These are phyloP conservation scores for Echinops telfairi DNA, from an alignment of 2,113 vertebrate species.

Conservation along the genomic window DNA sequence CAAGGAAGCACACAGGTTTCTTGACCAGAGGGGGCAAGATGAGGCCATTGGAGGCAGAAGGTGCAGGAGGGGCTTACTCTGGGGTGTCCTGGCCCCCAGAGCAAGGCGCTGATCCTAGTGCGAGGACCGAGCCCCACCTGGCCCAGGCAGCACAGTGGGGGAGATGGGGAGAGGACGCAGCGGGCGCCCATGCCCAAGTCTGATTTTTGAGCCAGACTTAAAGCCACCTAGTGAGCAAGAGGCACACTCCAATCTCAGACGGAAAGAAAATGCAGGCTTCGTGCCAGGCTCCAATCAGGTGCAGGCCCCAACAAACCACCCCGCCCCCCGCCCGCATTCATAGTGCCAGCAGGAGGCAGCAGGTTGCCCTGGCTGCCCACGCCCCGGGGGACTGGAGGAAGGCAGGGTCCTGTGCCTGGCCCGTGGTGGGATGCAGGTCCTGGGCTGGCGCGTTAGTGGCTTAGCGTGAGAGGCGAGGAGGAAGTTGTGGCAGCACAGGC, in stretches of 20 bases:
- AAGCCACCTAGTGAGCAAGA: not conserved
- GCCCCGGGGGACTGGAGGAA: not conserved
- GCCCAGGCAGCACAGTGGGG: not conserved
- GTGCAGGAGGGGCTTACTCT: not conserved
- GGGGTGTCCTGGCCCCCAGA: not conserved
- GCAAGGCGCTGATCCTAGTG: not conserved
- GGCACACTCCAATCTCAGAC: not conserved
- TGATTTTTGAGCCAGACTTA: not conserved
- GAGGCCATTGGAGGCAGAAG: rapidly evolving
- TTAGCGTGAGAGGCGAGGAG: conserved; percentile 66
- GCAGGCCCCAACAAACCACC: not conserved
- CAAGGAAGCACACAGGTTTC: not conserved
- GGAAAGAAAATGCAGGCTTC: not conserved
- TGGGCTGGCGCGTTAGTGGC: not conserved
- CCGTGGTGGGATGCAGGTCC: not conserved
- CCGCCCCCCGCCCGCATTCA: not conserved
- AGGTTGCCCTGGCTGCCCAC: not conserved
- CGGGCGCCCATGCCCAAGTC: not conserved
- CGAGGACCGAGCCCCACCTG: not conserved
- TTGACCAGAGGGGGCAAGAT: not conserved
- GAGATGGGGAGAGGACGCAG: not conserved
- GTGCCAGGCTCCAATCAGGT: not conserved
- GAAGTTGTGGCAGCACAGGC: conserved; percentile 69
- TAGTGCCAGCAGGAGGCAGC: not conserved
- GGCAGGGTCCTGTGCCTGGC: not conserved